Percentiles rank a stretch among this genome's conserved stretches.
Conservation (phyloP, 2,888 invertebrate genomes). For the Lamellibrachia satsuma region DNA sequence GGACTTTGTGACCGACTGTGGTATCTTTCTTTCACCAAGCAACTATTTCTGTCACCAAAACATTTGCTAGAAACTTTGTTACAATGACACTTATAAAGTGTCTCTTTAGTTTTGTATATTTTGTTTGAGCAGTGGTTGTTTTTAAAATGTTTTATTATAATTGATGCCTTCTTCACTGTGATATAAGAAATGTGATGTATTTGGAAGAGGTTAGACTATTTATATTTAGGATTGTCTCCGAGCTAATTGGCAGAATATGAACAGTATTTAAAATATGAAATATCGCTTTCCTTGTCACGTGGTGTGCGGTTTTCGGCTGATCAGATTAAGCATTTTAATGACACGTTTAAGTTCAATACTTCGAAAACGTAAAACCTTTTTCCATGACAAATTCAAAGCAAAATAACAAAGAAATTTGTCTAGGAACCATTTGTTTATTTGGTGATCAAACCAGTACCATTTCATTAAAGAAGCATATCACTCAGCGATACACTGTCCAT, state of each 20-base stretch:
- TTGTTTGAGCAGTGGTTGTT: neutral
- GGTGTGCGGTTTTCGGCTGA: no score
- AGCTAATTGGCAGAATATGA: neutral
- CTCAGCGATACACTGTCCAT: no score
- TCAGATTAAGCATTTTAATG: no score
- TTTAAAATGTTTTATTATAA: neutral
- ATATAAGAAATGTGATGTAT: neutral
- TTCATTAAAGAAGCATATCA: no score
- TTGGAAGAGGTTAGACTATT: neutral
- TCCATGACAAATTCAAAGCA: no score
- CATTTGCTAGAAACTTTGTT: neutral
- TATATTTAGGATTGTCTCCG: neutral
- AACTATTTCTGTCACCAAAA: neutral
- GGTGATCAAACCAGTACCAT: no score
- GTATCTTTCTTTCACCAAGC: neutral
- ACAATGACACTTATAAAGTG: neutral
- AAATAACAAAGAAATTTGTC: no score
- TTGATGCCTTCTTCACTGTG: neutral
- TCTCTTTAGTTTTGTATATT: neutral
- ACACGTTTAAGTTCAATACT: no score
- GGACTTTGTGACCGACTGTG: neutral
- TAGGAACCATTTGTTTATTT: no score
- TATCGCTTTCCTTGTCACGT: neutral
- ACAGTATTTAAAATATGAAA: neutral
- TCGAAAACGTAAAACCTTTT: no score